These are phyloP conservation scores for Corbicula japonica DNA, from an alignment of 2,888 invertebrate genomes.

Conservation along the genomic window DNA sequence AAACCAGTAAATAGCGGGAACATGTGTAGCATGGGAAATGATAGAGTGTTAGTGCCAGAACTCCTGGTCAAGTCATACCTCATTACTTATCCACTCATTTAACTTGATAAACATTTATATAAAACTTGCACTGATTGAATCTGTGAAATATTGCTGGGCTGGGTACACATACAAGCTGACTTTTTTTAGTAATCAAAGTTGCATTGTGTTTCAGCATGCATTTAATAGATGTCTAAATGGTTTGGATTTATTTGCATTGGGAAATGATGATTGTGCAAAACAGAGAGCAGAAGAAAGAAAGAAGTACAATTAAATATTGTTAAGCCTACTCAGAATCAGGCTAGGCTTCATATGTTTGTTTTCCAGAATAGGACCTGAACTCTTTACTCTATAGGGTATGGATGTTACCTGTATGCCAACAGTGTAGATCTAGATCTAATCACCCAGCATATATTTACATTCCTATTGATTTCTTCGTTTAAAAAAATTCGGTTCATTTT, in stretches of 20 bases:
- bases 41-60: neutral
- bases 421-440: neutral
- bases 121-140: too few species aligned
- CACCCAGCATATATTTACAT: too few species aligned
- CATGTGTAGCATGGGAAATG: neutral
- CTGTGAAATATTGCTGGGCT: too few species aligned
- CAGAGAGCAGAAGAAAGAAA: neutral
- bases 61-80: constrained; percentile 3
- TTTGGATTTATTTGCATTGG: constrained; percentile 20
- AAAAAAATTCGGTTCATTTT: too few species aligned
- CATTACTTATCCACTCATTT: constrained; percentile 23
- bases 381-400: neutral
- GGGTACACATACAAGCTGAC: too few species aligned
- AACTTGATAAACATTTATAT: constrained; percentile 9
- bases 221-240: too few species aligned
- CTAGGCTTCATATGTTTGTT: neutral
- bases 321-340: neutral
- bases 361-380: neutral
- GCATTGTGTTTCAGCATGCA: too few species aligned
- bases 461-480: too few species aligned
- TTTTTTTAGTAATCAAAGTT: too few species aligned
- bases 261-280: neutral
- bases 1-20: neutral
- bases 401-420: neutral
- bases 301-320: neutral